These are phyloP conservation scores for Pteromalus puparum DNA, from an alignment of 1,140 invertebrate species.

Conservation along the genomic window DNA sequence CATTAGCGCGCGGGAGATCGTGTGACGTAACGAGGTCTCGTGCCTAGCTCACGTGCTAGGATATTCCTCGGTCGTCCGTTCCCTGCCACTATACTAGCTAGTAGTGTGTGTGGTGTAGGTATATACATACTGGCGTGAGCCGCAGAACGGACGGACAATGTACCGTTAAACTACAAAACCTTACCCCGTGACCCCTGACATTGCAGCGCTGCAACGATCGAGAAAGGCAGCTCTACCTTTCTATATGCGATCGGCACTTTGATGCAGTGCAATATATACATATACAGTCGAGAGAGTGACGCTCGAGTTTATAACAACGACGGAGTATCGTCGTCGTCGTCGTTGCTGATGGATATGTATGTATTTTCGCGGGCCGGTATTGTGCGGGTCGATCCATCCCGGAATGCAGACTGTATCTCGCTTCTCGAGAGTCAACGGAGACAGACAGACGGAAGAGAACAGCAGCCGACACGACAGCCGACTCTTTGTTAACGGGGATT, in stretches of 20 bases:
- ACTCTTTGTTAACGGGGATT: slow-evolving; percentile 35
- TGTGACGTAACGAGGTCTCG: slow-evolving; percentile 51
- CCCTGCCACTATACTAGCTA: neutral
- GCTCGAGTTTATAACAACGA: slow-evolving; percentile 19
- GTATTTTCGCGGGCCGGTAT: neutral
- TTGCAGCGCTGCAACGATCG: neutral
- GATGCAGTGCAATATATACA: neutral
- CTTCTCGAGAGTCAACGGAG: too few relatives aligned
- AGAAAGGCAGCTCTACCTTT: neutral
- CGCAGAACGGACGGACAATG: slow-evolving; percentile 8
- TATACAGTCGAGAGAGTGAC: neutral
- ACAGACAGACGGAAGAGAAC: neutral
- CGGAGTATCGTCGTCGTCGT: neutral
- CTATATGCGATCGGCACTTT: too few relatives aligned
- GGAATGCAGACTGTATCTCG: neutral
- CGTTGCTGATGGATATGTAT: slow-evolving; percentile 5
- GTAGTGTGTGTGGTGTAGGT: slow-evolving; percentile 1
- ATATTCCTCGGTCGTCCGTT: neutral
- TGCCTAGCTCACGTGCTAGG: neutral
- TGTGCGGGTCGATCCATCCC: neutral
- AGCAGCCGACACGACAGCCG: neutral
- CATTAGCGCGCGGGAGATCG: slow-evolving; percentile 50
- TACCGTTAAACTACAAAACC: slow-evolving; percentile 51
- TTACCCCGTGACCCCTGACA: slow-evolving; percentile 48
- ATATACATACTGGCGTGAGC: neutral